Evolutionary conservation across 2,797 vertebrate genomes (phyloP), one percentile per base, ranked within the genome.

Genomic region (Sorex maritimensis): DNA sequence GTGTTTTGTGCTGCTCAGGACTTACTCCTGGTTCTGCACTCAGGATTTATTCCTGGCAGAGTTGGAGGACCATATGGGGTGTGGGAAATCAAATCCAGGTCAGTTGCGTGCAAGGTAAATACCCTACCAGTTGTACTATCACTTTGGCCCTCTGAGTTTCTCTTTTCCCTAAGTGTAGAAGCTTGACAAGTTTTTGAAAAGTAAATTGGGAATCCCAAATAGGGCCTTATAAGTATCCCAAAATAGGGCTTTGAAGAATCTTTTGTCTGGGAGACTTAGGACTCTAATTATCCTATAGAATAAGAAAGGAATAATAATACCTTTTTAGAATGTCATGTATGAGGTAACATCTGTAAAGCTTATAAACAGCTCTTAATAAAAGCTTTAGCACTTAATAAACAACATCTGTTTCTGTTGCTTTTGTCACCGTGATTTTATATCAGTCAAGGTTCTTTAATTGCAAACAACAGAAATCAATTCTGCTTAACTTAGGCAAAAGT

Each of bases 381-480:
- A 5, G 7, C 41, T 28, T 79, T 34, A 10, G 44, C 52, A 24
- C 61, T 94, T 63, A 38, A 88, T 67, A 86, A 95, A 81, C 71
- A 86, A 23, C 82, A 92, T 72, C 92, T 95, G 82, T 77, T 52
- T 72, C 61, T 93, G 71, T n/a, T 90, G 63, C 26, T 71, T 72
- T 63, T 81, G 69, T 58, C 14, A 13, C 52, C 81, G 69, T 78
- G 93, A 79, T 92, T 94, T 93, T 86, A 75, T 78, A 85, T 90
- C 91, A 81, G 78, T 94, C 88, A 85, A 90, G 72, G 41, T 68
- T 82, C 81, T 88, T 81, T 92, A 79, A 82, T 34, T 85, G 75
- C 52, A n/a, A 85, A 85, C 71, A 85, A 88, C 71, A 94, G 92
- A 95, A 93, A 67, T 79, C 75, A 75, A 82, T 88, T 71, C 79